phyloP scores from a whole-genome alignment of 2,797 vertebrate genomes.

The Anguilla megastoma region DNA sequence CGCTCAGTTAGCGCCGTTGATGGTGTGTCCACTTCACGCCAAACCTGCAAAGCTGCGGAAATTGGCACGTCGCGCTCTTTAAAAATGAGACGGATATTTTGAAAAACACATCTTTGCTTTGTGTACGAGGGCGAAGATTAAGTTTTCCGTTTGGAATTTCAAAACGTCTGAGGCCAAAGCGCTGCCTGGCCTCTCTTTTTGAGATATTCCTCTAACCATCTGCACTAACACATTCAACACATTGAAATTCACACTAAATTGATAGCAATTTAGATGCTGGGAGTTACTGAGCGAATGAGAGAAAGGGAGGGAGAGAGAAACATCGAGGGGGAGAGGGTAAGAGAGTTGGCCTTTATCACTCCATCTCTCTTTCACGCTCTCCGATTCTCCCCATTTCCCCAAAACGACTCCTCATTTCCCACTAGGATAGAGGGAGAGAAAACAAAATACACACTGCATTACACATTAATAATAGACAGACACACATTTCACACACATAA shows the following conservation, averaged over 20 bases:
- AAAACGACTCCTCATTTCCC: slow-evolving; percentile 49
- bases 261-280: slow-evolving; percentile 37
- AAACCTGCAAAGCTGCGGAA: neutral
- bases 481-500: slow-evolving; percentile 19
- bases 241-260: slow-evolving; percentile 29
- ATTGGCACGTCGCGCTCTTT: neutral
- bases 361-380: slow-evolving; percentile 62
- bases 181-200: neutral
- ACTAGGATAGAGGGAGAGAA: slow-evolving; percentile 27
- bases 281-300: neutral
- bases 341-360: slow-evolving; percentile 53
- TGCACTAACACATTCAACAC: neutral
- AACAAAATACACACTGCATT: slow-evolving; percentile 20
- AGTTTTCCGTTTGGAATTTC: neutral
- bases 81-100: neutral
- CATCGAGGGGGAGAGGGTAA: slow-evolving; percentile 35
- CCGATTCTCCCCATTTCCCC: slow-evolving; percentile 53
- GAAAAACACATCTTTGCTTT: neutral
- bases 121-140: neutral
- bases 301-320: neutral
- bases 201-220: neutral
- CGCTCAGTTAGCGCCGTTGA: neutral
- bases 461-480: slow-evolving; percentile 11
- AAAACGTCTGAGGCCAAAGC: neutral
- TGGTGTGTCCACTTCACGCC: neutral